A percentile compares a stretch with the other conserved stretches of the same genome.
Evolutionary conservation across 2,888 invertebrate species (phyloP).

Genomic region (Punctoribates punctum): DNA sequence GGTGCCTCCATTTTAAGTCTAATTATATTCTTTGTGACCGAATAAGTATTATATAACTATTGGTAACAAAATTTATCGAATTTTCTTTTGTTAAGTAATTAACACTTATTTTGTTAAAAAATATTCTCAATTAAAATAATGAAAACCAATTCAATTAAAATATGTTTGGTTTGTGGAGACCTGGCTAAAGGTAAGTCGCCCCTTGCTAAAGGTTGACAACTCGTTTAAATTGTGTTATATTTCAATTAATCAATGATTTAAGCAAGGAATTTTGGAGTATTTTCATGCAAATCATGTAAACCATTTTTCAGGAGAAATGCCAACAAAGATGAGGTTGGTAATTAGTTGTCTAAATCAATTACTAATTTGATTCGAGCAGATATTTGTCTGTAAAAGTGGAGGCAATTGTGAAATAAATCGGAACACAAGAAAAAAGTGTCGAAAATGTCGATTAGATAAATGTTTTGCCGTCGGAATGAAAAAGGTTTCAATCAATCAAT

Average conservation of each 20-base stretch:
- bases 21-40: too few species aligned
- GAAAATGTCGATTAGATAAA: not conserved
- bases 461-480: conserved; percentile 2
- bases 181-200: too few species aligned
- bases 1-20: too few species aligned
- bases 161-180: too few species aligned
- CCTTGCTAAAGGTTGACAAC: too few species aligned
- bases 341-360: not conserved
- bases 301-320: conserved; percentile 1
- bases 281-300: not conserved
- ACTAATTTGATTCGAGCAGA: not conserved
- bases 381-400: not conserved
- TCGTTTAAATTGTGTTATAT: not conserved
- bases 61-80: too few species aligned
- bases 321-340: not conserved
- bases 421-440: not conserved
- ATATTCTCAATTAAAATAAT: too few species aligned
- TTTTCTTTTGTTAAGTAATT: too few species aligned
- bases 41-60: too few species aligned
- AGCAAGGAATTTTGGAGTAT: not conserved
- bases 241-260: not conserved
- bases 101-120: too few species aligned
- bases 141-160: too few species aligned
- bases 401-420: not conserved
- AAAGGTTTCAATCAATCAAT: not conserved